Base-by-base conservation (phyloP, 2,888 invertebrate species). In the Acronicta alni region DNA sequence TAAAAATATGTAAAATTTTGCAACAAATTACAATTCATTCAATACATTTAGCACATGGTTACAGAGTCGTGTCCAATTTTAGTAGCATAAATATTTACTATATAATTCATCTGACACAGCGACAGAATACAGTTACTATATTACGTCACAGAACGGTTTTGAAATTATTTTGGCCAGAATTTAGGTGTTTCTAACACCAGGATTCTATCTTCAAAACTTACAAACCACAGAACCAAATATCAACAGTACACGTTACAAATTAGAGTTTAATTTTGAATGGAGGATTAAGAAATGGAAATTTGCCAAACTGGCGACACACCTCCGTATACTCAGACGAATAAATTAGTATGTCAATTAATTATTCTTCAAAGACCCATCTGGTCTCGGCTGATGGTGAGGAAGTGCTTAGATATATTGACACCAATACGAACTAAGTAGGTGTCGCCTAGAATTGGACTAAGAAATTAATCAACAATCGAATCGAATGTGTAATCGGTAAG, bases 331-430 rank as follows among this genome's bases (percentile, higher is more conserved):
- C 89, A 91, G 91, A 93, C 91, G 89, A 89, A 93, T 94, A 93
- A 93, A 94, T 94, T 94, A 92, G 91, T 91, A 88, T 89, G 93
- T 91, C 93, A 94, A 93, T 94, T 93, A 93, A 93, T 93, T 92
- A 93, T 92, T 93, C 93, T 93, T 93, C 93, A 93, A 94, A 93
- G 93, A 87, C 84, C 90, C 93, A 93, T 91, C 89, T 94, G 93
- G 92, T 87, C 84, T 15, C 78, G 84, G 26, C 55, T 62, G 57
- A 79, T 66, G 69, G 81, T 80, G 80, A 89, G 89, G 91, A 92
- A 89, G 84, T 81, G 68, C 67, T 67, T 60, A 69, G 83, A 58
- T 67, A 63, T 61, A 86, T 87, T 85, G 88, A 88, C 82, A 76
- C 77, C 81, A 77, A 79, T 79, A 75, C 71, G 77, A 80, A 75